phyloP scores from a whole-genome alignment of 2,113 vertebrate genomes.

The Eclectus roratus region DNA sequence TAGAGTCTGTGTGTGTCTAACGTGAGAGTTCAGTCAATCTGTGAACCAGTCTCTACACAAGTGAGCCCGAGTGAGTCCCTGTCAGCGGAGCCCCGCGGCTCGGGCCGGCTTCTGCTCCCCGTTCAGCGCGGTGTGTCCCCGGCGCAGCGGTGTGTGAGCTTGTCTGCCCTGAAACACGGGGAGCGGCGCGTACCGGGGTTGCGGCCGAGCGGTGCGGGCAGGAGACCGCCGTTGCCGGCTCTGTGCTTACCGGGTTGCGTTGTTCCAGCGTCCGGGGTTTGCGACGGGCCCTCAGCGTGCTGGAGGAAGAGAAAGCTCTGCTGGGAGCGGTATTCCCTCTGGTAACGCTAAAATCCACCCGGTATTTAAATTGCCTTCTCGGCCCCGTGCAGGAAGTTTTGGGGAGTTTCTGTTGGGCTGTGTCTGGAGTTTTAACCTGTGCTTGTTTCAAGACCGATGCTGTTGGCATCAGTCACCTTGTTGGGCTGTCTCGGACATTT shows the following conservation, averaged over 20 bases:
- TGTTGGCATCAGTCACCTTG: fast-evolving
- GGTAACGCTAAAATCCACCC: fast-evolving
- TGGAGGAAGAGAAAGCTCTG: fast-evolving
- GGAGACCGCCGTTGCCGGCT: background rate
- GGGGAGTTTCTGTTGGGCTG: background rate
- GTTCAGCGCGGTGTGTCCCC: background rate
- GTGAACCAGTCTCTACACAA: too few species aligned
- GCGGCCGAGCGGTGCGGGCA: background rate
- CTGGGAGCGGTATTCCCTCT: fast-evolving
- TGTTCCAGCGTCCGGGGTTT: background rate
- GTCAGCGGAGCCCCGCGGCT: background rate
- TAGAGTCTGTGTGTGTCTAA: too few species aligned
- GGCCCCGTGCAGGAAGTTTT: fast-evolving
- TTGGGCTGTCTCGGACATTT: fast-evolving
- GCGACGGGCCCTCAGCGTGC: background rate
- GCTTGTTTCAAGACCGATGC: fast-evolving
- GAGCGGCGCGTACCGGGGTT: background rate
- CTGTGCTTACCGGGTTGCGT: background rate
- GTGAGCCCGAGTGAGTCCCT: background rate
- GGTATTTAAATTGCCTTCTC: fast-evolving
- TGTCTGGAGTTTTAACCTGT: background rate
- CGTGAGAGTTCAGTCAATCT: too few species aligned
- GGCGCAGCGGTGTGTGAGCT: background rate
- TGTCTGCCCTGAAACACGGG: background rate
- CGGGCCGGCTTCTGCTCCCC: background rate